phyloP scores from a whole-genome alignment of 2,888 invertebrate genomes.

The Drosophila infuscata region DNA sequence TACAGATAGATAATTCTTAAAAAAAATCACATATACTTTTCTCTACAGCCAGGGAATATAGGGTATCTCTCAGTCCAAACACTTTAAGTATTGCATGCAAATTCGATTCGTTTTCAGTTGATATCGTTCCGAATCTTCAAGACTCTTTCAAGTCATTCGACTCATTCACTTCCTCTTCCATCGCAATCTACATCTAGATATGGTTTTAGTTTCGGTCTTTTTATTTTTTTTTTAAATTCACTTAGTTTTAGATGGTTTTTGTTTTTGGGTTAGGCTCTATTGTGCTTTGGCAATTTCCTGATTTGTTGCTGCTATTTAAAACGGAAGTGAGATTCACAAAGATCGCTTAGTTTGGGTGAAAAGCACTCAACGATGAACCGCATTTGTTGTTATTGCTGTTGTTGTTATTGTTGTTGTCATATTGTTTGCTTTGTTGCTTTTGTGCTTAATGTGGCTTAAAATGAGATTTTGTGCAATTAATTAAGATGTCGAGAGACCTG shows the following conservation, averaged over 20 bases:
- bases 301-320: conserved; percentile 9
- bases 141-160: neutral
- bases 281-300: conserved; percentile 36
- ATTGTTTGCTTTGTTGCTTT: neutral
- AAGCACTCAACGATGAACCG: conserved; percentile 45
- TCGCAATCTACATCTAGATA: conserved; percentile 25
- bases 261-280: conserved; percentile 5
- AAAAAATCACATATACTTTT: neutral
- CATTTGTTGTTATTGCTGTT: conserved; percentile 16
- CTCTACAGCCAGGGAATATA: neutral
- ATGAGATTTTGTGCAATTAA: conserved; percentile 25
- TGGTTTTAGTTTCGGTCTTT: neutral
- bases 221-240: neutral
- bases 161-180: neutral
- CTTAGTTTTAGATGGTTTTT: neutral
- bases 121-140: neutral
- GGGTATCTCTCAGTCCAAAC: neutral
- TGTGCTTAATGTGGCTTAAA: conserved; percentile 35
- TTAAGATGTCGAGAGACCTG: conserved; percentile 25
- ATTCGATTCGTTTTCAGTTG: conserved; percentile 9
- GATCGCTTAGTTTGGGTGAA: conserved; percentile 18
- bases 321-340: conserved; percentile 28
- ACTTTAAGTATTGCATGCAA: neutral
- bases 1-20: neutral
- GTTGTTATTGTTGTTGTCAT: conserved; percentile 7